These are phyloP conservation scores for Enteromius fasciolatus DNA, from an alignment of 2,797 vertebrate genomes.

Conservation along the genomic window DNA sequence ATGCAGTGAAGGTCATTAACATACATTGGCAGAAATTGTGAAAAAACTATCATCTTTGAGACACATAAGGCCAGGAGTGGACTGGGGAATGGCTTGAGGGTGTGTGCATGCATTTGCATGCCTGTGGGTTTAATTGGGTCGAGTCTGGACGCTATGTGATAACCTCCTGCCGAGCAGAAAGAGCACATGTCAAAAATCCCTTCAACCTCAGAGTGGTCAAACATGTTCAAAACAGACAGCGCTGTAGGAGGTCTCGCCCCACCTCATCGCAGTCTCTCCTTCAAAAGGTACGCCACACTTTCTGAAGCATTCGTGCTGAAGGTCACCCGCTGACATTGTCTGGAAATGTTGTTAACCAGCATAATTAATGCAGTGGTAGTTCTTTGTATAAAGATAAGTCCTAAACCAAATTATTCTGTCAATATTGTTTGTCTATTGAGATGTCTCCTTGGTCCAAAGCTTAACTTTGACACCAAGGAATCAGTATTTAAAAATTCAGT, in stretches of 20 bases:
- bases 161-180: constrained; percentile 56
- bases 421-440: background rate
- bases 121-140: constrained; percentile 7
- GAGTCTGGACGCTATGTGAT: constrained; percentile 26
- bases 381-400: constrained; percentile 6
- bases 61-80: background rate
- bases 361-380: background rate
- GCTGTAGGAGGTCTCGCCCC: constrained; percentile 43
- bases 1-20: constrained; percentile 45
- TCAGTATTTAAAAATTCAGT: background rate
- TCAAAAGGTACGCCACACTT: constrained; percentile 22
- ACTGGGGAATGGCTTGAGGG: background rate
- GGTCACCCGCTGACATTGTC: constrained; percentile 24
- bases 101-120: constrained; percentile 22
- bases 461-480: background rate
- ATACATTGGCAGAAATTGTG: constrained; percentile 13
- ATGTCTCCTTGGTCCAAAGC: background rate
- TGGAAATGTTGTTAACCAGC: constrained; percentile 2
- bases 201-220: constrained; percentile 41
- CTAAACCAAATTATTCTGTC: constrained; percentile 7
- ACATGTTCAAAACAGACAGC: constrained; percentile 50
- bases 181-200: constrained; percentile 56
- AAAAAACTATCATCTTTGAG: background rate
- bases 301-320: constrained; percentile 18
- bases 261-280: constrained; percentile 23